These are phyloP conservation scores for Diplazon laetatorius DNA, from an alignment of 2,888 invertebrate genomes.

Conservation along the genomic window DNA sequence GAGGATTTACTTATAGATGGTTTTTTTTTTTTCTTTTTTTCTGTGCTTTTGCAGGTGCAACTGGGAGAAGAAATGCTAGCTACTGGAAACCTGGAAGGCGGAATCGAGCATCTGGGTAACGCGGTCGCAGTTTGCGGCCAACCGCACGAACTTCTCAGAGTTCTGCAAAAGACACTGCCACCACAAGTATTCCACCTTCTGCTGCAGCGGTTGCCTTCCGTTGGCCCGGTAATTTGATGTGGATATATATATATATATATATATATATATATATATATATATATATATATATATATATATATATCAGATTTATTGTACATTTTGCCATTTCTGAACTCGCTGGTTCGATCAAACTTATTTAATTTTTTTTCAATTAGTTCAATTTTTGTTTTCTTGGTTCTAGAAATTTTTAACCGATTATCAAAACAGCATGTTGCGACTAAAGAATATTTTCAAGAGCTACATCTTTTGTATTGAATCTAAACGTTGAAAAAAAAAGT, in stretches of 20 bases:
- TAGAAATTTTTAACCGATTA: too few species aligned
- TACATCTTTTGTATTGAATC: too few species aligned
- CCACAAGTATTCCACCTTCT: slow-evolving; percentile 96
- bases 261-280: too few species aligned
- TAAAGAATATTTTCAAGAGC: neutral
- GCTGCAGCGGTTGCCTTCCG: slow-evolving; percentile 90
- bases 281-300: too few species aligned
- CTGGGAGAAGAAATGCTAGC: slow-evolving; percentile 95
- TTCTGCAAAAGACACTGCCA: slow-evolving; percentile 97
- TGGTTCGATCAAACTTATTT: neutral
- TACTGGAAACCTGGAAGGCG: slow-evolving; percentile 93
- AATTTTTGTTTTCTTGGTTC: slow-evolving; percentile 5
- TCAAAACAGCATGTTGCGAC: neutral
- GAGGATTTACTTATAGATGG: neutral
- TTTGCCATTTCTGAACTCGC: too few species aligned
- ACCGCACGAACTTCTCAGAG: slow-evolving; percentile 93
- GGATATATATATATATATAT: too few species aligned
- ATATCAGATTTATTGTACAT: too few species aligned
- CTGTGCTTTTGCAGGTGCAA: slow-evolving; percentile 87
- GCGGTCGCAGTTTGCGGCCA: slow-evolving; percentile 99
- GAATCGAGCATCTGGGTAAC: slow-evolving; percentile 97
- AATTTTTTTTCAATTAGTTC: neutral
- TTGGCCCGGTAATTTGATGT: slow-evolving; percentile 83
- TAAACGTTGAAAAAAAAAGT: too few species aligned
- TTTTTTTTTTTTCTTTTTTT: too few species aligned